Evolutionary conservation across 2,888 invertebrate genomes (phyloP), one percentile per base, ranked within the genome.

Genomic region (Folsomia candida): DNA sequence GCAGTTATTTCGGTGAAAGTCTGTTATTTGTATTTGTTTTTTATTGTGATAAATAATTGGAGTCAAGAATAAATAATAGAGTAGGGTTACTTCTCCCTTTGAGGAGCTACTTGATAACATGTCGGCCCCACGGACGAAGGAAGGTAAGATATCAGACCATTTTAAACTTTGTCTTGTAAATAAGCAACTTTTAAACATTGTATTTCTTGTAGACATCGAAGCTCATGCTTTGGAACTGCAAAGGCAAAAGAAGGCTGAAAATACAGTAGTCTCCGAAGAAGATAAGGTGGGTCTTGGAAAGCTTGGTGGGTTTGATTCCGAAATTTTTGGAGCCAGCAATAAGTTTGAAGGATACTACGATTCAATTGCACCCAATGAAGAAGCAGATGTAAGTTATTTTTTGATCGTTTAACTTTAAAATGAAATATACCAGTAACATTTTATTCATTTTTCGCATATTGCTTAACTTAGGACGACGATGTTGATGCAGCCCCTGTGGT

Each of bases 281-380:
- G 93, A 92, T 63, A 83, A 87, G 78, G 94, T 96, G 28, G 93
- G 93, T 2, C 86, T 97, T 58, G 91, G 94, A 63, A 93, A 93
- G 80, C 88, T 90, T 76, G 89, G 89, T 62, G 86, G 85, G 91
- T 83, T 96, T 90, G 98, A 98, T 84, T 90, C 91, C 82, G 97
- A 97, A 81, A 92, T 98, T 78, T 98, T 97, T 83, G 90, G 88
- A 73, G 87, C 86, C 60, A 91, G 90, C 81, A 90, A 89, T 69
- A 91, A 93, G 81, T 94, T 91, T 84, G 95, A 94, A 82, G 96
- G 94, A 29, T 97, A 97, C 83, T 93, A 94, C 79, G 95, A 95
- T 68, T 97, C 97, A 0, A 97, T 98, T 83, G 95, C 96, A 61
- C 91, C 96, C 0, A 95, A 94, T 83, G 97, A 98, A 85, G 97